Evolutionary conservation across 2,797 vertebrate species (phyloP), one percentile per base, ranked within the genome.

Genomic region (Gallinago nigripennis): DNA sequence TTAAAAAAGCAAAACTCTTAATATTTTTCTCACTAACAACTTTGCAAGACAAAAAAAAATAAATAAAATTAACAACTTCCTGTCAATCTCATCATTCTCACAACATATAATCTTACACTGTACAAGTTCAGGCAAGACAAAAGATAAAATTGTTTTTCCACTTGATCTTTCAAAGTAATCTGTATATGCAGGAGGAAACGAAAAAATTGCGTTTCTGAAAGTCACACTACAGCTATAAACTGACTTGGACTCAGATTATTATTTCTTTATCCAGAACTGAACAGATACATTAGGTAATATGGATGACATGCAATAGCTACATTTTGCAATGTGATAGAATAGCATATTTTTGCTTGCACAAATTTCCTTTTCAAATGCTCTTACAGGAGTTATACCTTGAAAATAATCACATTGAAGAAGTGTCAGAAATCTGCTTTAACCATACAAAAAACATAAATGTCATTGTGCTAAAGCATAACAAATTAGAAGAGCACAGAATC

Each of bases 321-420:
- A 4, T 41, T 64, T 68, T 41, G 64, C 33, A 86, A 24, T 11
- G 23, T 48, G 61, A 69, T 90, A 65, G n/a, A 69, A 45, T 50
- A 51, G 35, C 11, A 41, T 60, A 6, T 53, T 90, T 90, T 64
- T 76, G 43, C 45, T 88, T 79, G 92, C 48, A 82, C 43, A 15
- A 7, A 23, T 75, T 91, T 89, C 95, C 78, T 85, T 97, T 95
- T 73, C 31, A 85, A 95, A 93, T 87, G 53, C 30, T 71, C 83
- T 96, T 97, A 54, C 54, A 99, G 99, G 99, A 99, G 97, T 94
- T 99, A 64, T 98, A 99, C 75, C 97, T 99, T 77, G 99, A 99
- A 98, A 98, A 99, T 95, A 99, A 99, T 86, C 96, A 98, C 86
- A 99, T 99, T 56, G 99, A 99, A 97, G 99, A 99, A 97, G 99